Evolutionary conservation across 2,888 invertebrate species (phyloP), one percentile per base, ranked within the genome.

Genomic region (Tortricodes alternella): DNA sequence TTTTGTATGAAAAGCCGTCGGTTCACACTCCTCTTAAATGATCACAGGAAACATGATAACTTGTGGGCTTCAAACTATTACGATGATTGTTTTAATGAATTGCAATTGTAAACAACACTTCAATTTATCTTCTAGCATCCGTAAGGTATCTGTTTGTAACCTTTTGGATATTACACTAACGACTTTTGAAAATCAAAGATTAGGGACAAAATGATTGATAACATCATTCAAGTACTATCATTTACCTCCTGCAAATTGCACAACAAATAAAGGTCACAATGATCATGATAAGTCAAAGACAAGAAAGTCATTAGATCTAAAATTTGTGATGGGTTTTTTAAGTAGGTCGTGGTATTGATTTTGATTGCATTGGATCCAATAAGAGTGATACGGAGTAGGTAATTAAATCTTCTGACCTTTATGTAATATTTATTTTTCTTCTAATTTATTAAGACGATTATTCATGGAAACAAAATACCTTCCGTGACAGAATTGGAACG

Each of bases 321-420:
- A 56, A 44, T 50, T 38, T 50, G 32, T 38, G 2, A 23, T 16
- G n/a, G 13, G 29, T 18, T 55, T 35, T 44, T n/a, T n/a, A 38
- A 50, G 37, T 29, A 50, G 56, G 37, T 18, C 50, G 23, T 27
- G 37, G 50, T 56, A 56, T 44, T 56, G 49, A 56, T 16, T 50
- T 49, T 44, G 44, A 56, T 56, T 50, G 23, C 56, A 49, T 56
- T 56, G 49, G 50, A 38, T 44, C 37, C 50, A 24, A 56, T 56
- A 56, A 11, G 21, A 43, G 19, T 0, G 27, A 44, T 29, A 27
- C 18, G 23, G 13, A 38, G 29, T 5, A 11, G 5, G 11, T 29
- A 29, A n/a, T 29, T n/a, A 0, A 9, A 27, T 27, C 3, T 27
- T 3, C 8, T 3, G 24, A n/a, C n/a, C n/a, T n/a, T n/a, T n/a